phyloP scores from a whole-genome alignment of 2,797 vertebrate species.

The Cichlasoma orientale region DNA sequence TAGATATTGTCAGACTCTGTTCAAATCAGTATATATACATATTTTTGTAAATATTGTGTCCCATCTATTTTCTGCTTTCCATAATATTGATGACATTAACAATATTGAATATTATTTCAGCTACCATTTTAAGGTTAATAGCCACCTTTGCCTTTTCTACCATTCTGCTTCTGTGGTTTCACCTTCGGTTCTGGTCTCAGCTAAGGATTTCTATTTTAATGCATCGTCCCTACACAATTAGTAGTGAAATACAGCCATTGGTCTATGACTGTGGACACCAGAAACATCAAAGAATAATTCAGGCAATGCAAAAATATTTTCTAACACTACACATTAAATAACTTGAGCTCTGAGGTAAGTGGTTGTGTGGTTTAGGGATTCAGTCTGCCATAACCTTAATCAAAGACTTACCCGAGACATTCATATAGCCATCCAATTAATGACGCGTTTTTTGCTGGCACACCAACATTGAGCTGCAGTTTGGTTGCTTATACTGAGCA shows the following conservation, averaged over 20 bases:
- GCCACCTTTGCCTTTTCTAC: background rate
- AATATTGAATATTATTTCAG: background rate
- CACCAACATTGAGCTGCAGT: background rate
- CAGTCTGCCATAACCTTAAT: conserved; percentile 79
- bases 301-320: conserved; percentile 68
- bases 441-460: background rate
- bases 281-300: conserved; percentile 84
- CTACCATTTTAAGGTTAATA: background rate
- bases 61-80: background rate
- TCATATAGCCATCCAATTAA: background rate
- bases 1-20: conserved; percentile 8
- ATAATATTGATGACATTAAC: background rate
- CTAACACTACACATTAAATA: conserved; percentile 62
- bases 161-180: conserved; percentile 16
- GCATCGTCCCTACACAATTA: conserved; percentile 63
- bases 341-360: conserved; percentile 90
- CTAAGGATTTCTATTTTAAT: background rate
- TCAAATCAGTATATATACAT: background rate
- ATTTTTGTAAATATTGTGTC: background rate
- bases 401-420: conserved; percentile 2
- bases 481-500: conserved; percentile 9
- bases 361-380: conserved; percentile 82
- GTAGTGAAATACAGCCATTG: conserved; percentile 69
- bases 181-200: background rate
- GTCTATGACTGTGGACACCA: conserved; percentile 74